Percentiles rank a stretch among this genome's conserved stretches.
phyloP scores from a whole-genome alignment of 2,888 invertebrate species.

The Epistrophella euchroma region DNA sequence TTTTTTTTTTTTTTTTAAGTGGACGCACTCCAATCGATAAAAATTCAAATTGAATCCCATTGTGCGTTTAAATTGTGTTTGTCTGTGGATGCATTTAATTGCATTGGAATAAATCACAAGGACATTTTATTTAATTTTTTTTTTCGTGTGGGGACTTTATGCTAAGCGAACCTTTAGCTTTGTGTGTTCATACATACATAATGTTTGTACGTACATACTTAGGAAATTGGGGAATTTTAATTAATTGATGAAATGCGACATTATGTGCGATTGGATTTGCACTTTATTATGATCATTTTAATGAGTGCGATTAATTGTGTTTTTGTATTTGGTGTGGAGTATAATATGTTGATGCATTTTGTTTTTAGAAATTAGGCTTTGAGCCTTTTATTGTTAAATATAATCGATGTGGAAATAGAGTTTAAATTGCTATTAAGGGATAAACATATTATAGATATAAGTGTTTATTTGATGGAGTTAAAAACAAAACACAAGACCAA shows the following conservation, averaged over 20 bases:
- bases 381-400: conserved; percentile 20
- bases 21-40: conserved; percentile 61
- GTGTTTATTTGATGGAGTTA: conserved; percentile 24
- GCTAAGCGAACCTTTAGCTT: not conserved
- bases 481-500: not conserved
- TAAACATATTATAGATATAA: conserved; percentile 12
- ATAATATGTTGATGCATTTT: conserved; percentile 19
- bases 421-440: conserved; percentile 26
- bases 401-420: conserved; percentile 23
- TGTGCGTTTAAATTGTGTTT: conserved; percentile 68
- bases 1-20: conserved; percentile 18
- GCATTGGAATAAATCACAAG: conserved; percentile 68
- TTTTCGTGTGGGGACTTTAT: not conserved
- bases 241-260: conserved; percentile 71
- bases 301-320: conserved; percentile 64
- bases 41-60: conserved; percentile 73
- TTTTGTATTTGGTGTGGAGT: not conserved
- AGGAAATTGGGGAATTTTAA: conserved; percentile 48
- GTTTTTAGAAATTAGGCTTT: conserved; percentile 37
- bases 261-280: conserved; percentile 59
- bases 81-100: conserved; percentile 68
- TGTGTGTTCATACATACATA: not conserved
- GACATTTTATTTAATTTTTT: conserved; percentile 40
- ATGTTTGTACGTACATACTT: too few relatives aligned
- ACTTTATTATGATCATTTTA: conserved; percentile 59